phyloP scores from a whole-genome alignment of 2,113 vertebrate species.

The Labeo catla region DNA sequence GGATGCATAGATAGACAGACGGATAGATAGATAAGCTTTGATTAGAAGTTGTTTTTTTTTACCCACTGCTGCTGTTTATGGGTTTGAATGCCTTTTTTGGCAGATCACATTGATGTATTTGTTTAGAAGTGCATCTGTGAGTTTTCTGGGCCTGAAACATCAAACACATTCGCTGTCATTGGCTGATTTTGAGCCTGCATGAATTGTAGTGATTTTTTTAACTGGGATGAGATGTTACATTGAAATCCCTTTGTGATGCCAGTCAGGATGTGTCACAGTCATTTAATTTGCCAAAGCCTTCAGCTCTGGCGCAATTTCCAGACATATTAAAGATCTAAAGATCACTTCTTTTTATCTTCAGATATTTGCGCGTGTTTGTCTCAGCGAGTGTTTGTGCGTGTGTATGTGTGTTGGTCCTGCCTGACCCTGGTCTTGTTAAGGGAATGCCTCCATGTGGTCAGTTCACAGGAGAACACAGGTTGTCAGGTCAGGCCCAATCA shows the following conservation, averaged over 20 bases:
- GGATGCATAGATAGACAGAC: not conserved
- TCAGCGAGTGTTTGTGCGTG: not conserved
- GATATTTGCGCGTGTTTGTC: constrained; percentile 27
- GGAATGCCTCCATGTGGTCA: constrained; percentile 56
- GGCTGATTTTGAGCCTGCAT: constrained; percentile 34
- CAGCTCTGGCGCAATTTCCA: constrained; percentile 37
- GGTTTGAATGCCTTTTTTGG: not conserved
- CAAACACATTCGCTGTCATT: constrained; percentile 38
- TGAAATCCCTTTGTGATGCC: constrained; percentile 22
- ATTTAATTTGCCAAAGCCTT: constrained; percentile 21
- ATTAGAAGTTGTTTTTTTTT: constrained; percentile 14
- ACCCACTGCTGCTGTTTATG: not conserved
- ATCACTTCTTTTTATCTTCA: constrained; percentile 42
- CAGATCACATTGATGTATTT: constrained; percentile 18
- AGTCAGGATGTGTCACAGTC: constrained; percentile 20
- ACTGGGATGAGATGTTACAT: constrained; percentile 14
- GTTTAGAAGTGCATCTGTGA: constrained; percentile 21
- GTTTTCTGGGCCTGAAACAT: constrained; percentile 41
- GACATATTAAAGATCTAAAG: constrained; percentile 31
- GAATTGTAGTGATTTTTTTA: constrained; percentile 26
- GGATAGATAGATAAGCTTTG: not conserved
- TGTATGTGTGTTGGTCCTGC: constrained; percentile 20
- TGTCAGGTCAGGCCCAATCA: constrained; percentile 64
- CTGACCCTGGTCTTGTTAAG: constrained; percentile 59
- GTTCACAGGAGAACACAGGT: constrained; percentile 61